Evolutionary conservation across 1,140 invertebrate species (phyloP), one percentile per base, ranked within the genome.

Genomic region (Scaptomyza hsui): DNA sequence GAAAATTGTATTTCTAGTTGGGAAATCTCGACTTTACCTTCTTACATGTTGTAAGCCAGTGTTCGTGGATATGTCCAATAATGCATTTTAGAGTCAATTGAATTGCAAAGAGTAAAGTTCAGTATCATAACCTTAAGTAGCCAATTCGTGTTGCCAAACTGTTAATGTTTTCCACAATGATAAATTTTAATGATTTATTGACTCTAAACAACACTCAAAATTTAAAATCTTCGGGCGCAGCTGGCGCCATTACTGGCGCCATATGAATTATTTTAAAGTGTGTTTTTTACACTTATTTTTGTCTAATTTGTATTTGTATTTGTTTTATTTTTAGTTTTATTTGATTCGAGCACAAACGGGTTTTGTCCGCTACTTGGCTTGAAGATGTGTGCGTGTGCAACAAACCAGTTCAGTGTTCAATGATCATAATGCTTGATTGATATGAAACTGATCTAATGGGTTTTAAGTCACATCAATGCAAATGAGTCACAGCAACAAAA

Each of bases 381-480:
- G 24, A 41, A 24, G 32, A 16, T 57, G 29, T 61, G 49, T 21
- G 13, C 37, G 59, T 74, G 51, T 39, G 45, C 69, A 39, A 44
- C 21, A 18, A 78, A 82, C 78, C 78, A 82, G 78, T 82, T 77
- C 61, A 71, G 55, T 39, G 35, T 39, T 55, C 48, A 80, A 41
- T 47, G 61, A 56, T 45, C 62, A 57, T 72, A 72, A 75, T 82
- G 65, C 59, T 57, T 78, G 78, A 82, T 82, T 77, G 78, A 82
- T 82, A 81, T 70, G 74, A 82, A 82, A 82, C 78, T 82, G 78
- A 82, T 82, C 74, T 82, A 82, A 82, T 82, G 78, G 65, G 74
- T 68, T 76, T 81, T 42, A 51, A 73, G 60, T 32, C 74, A 70
- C 64, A 63, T 67, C 57, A 73, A 81, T 76, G 78, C 78, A 79